Evolutionary conservation across 2,888 invertebrate species (phyloP).

Genomic region (Drosophila mercatorum): DNA sequence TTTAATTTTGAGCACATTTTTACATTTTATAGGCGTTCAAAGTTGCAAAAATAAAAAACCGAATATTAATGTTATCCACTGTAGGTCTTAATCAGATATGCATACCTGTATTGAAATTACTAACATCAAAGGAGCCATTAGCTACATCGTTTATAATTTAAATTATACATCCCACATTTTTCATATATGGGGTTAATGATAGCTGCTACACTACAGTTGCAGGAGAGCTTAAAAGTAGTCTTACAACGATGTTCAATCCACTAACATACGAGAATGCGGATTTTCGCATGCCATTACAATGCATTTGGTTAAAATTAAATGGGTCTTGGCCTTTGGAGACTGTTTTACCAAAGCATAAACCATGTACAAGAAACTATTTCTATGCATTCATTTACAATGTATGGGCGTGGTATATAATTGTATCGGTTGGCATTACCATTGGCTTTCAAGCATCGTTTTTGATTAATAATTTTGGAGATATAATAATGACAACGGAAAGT

Average conservation of each 20-base stretch:
- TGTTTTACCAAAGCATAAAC: neutral
- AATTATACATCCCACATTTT: neutral
- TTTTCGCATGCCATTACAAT: constrained; percentile 82
- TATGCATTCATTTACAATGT: constrained; percentile 54
- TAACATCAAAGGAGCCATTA: neutral
- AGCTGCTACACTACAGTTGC: neutral
- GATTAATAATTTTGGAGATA: constrained; percentile 78
- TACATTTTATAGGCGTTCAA: no score
- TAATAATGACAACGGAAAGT: constrained; percentile 83
- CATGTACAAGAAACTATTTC: neutral
- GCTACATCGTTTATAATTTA: neutral
- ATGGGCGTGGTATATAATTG: constrained; percentile 83
- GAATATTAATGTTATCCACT: no score
- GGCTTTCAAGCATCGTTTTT: constrained; percentile 81
- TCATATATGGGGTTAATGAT: neutral
- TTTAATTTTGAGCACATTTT: no score
- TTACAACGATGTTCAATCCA: constrained; percentile 72
- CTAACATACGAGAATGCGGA: constrained; percentile 52
- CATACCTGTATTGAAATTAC: neutral
- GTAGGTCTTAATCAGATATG: neutral
- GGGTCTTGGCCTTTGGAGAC: constrained; percentile 82
- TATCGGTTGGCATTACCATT: constrained; percentile 81
- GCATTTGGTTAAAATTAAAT: constrained; percentile 82
- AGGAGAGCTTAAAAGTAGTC: neutral
- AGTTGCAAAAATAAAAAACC: no score